These are phyloP conservation scores for Macrosiphum euphorbiae DNA, from an alignment of 2,888 invertebrate genomes.

Conservation along the genomic window DNA sequence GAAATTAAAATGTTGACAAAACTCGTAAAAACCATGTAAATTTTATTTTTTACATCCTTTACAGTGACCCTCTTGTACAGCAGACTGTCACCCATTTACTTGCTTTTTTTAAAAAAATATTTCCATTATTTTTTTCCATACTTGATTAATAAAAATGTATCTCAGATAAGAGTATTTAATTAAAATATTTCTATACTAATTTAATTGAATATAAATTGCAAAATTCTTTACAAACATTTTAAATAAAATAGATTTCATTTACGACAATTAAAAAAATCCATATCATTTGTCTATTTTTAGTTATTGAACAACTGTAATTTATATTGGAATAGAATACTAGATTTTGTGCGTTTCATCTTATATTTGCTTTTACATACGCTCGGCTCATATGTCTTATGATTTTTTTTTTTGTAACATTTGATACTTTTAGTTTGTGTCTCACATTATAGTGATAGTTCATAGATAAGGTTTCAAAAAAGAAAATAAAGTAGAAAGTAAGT, in stretches of 20 bases:
- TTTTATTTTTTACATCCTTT: too few relatives aligned
- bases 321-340: not conserved
- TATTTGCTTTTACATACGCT: constrained; percentile 5
- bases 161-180: not conserved
- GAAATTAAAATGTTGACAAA: too few relatives aligned
- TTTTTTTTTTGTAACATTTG: constrained; percentile 19
- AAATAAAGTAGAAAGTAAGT: constrained; percentile 8
- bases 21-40: too few relatives aligned
- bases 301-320: not conserved
- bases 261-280: not conserved
- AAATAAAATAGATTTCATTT: not conserved
- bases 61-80: too few relatives aligned
- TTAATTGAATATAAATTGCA: not conserved
- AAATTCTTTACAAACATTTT: not conserved
- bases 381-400: not conserved
- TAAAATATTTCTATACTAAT: not conserved
- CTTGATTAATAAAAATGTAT: not conserved
- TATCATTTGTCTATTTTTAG: not conserved
- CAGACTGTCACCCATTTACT: too few relatives aligned
- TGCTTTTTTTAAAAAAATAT: not conserved
- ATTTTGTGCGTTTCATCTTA: not conserved
- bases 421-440: constrained; percentile 17
- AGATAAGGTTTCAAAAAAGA: constrained; percentile 13
- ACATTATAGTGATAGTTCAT: not conserved
- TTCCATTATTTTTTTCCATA: not conserved